Base-by-base conservation (phyloP, 2,888 invertebrate species). In the Reticulitermes lucifugus region DNA sequence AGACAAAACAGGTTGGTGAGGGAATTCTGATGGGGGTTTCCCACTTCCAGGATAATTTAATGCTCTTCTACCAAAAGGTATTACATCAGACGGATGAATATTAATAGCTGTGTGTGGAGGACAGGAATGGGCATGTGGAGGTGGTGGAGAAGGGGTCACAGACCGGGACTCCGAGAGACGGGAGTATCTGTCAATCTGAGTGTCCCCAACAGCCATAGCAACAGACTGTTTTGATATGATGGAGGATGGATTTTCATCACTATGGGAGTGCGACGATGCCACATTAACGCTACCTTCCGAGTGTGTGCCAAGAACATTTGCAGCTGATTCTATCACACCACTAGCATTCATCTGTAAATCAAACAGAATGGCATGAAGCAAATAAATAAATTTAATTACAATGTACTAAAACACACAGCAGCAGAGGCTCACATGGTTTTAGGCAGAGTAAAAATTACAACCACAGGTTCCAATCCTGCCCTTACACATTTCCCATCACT, bases 161-260 rank as follows among this genome's bases (percentile, higher is more conserved):
- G 96, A 96, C 84, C 96, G 93, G 6, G 96, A 95, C 90, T 96
- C 96, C 55, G 95, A 93, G 86, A 96, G 92, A 71, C 96, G 93
- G 75, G 94, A 93, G 90, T 96, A 94, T 90, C 94, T 93, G 79
- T 88, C 88, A 22, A 46, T 55, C 65, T 81, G 81, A 41, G 59
- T 35, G 18, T 77, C 41, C 43, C 43, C 41, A 9, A 55, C 79
- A 59, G 84, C 35, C n/a, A 84, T 77, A 21, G 71, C 35, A n/a
- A 70, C 46, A n/a, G 77, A 59, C 59, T 65, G 65, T 43, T 60
- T 51, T 18, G 75, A 22, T 43, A 79, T 18, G 25, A 29, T 51
- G 6, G 60, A 22, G 51, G 60, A 0, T 43, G 14, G n/a, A 18
- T 35, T 65, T n/a, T 60, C 29, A 43, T 29, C 60, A 35, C 43